Percentiles rank a stretch among this genome's conserved stretches.
Conservation (phyloP, 2,888 invertebrate genomes). For the Tipula lateralis region DNA sequence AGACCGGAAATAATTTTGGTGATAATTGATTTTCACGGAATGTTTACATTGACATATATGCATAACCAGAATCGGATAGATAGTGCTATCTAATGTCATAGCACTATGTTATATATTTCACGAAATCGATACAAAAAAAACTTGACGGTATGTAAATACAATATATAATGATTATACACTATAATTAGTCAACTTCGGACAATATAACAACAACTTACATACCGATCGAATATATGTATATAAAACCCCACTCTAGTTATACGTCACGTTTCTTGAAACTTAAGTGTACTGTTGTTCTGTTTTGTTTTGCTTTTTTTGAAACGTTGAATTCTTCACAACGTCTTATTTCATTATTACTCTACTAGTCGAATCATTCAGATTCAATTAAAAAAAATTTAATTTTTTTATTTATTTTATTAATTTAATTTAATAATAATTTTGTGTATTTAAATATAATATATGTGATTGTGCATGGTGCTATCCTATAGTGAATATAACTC, state of each 20-base stretch:
- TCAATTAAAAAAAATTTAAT: background rate
- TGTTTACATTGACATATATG: background rate
- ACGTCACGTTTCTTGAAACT: background rate
- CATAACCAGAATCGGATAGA: too few relatives aligned
- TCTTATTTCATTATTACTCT: background rate
- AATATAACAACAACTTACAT: background rate
- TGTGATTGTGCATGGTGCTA: background rate
- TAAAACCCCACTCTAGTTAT: background rate
- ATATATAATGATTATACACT: too few relatives aligned
- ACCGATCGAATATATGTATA: background rate
- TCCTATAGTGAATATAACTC: background rate
- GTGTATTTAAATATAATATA: background rate
- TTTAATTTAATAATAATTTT: background rate
- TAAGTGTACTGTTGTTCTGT: background rate
- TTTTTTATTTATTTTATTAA: background rate
- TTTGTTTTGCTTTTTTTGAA: background rate
- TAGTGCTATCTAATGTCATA: too few relatives aligned
- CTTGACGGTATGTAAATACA: too few relatives aligned
- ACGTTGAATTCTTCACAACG: background rate
- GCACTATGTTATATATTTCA: too few relatives aligned
- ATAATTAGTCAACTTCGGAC: too few relatives aligned
- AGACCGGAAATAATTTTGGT: background rate
- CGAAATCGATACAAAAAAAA: too few relatives aligned
- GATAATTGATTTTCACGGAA: background rate
- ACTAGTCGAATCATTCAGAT: slow-evolving; percentile 19